Base-by-base conservation (phyloP, 2,113 vertebrate species). In the Paradoxurus hermaphroditus region DNA sequence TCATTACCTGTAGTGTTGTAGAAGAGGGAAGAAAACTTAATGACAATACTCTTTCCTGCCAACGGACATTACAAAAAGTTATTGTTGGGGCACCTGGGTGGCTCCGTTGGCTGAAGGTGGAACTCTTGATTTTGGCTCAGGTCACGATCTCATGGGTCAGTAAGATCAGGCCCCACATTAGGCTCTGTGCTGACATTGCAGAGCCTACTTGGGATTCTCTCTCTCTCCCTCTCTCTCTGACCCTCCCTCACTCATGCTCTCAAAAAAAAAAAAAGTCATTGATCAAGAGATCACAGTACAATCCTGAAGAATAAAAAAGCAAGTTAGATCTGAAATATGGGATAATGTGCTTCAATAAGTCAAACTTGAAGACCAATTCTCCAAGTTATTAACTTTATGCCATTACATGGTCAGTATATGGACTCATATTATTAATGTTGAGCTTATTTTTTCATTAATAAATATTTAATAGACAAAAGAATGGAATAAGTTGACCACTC, bases 271-370 rank as follows among this genome's bases (percentile, higher is more conserved):
- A 78, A 73, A 96, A 46, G 59, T 62, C 84, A 34, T 49, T 81
- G 29, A 79, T 79, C 70, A 90, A 85, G 62, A 72, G 68, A 89
- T 84, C 31, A 68, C 16, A 90, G 27, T 14, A 59, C 90, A 92
- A 95, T 87, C 68, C 36, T 93, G 7, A 93, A 96, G 41, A 83
- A 63, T 39, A 36, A 70, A 87, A 97, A 90, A 81, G 27, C 36
- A 84, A 93, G 67, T 68, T 89, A 72, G 41, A 56, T 67, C 25
- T 81, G 75, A 77, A 92, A 85, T 51, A 36, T 7, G 39, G 7
- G 13, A 25, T 34, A 81, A 68, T 36, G 79, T 68, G 21, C 7
- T 84, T 86, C 44, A 72, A 77, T 5, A 77, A 62, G 78, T 73
- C 62, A 81, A 16, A 72, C 73, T 59, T 59, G 56, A 94, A 90